phyloP scores from a whole-genome alignment of 2,797 vertebrate species.

The Gymnoscopelus microlampas region DNA sequence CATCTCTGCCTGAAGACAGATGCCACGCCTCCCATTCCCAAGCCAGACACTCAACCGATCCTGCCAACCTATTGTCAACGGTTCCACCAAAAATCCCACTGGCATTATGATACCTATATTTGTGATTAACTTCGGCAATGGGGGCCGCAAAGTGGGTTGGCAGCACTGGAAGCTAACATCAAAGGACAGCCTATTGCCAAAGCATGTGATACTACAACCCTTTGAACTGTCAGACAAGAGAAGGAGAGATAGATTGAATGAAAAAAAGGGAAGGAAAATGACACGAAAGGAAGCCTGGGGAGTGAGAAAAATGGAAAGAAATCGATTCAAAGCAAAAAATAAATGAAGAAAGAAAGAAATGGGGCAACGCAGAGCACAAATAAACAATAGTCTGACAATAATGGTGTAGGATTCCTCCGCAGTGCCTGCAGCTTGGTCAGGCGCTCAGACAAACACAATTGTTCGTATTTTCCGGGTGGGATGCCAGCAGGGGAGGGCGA shows the following conservation, averaged over 20 bases:
- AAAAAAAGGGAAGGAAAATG: conserved; percentile 18
- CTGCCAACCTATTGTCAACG: conserved; percentile 40
- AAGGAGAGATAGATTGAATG: too few species aligned
- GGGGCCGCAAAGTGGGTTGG: conserved; percentile 2
- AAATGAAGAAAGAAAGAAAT: conserved; percentile 17
- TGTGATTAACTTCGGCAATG: background rate
- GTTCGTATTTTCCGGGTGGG: too few species aligned
- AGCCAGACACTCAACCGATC: conserved; percentile 10
- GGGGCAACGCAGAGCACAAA: too few species aligned
- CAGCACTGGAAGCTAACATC: conserved; percentile 42
- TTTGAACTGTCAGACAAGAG: conserved; percentile 50
- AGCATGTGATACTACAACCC: conserved; percentile 13
- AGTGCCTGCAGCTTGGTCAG: too few species aligned
- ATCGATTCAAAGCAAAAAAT: background rate
- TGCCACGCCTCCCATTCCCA: too few species aligned
- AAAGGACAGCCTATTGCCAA: conserved; percentile 5
- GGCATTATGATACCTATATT: background rate
- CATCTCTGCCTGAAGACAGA: too few species aligned
- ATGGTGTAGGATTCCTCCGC: too few species aligned
- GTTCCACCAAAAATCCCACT: conserved; percentile 19
- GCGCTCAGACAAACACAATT: too few species aligned
- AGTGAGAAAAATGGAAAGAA: conserved; percentile 5
- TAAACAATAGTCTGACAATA: too few species aligned
- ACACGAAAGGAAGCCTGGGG: conserved; percentile 25
- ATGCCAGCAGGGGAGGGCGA: too few species aligned